Base-by-base conservation (phyloP, 2,888 invertebrate species). In the Drosophila demipolita region DNA sequence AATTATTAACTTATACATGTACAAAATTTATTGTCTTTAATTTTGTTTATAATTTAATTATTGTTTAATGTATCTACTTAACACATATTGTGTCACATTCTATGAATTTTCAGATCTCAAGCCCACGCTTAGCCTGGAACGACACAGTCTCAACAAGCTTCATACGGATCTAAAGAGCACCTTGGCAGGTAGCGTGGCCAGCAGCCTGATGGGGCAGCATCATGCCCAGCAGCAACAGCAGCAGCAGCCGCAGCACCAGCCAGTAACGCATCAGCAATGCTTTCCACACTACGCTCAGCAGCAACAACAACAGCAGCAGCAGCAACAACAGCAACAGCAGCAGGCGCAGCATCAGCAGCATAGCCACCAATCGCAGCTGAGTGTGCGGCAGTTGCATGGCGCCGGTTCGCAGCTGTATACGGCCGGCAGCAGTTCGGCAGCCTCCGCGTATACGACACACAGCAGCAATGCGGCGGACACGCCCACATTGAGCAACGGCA, bases 41-140 rank as follows among this genome's bases (percentile, higher is more conserved):
- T 20, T 45, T 20, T 45, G 12, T 7, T 45, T 20, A 20, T 45
- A 40, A n/a, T n/a, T 40, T 40, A n/a, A 9, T 40, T 40, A n/a
- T n/a, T 40, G 9, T n/a, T 9, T n/a, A 9, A 9, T n/a, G 8
- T n/a, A 7, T 45, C 20, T 7, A 1, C 2, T 45, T 45, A 45
- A 23, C 23, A 4, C 9, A 60, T 42, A 3, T 0, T 29, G 2
- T 11, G 23, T 35, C 17, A 11, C 3, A 38, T 32, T 50, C n/a
- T 35, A 9, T 20, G 5, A 7, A 9, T 9, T 67, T 73, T 15
- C 78, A 91, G 93, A 93, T 81, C 82, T 92, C 50, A 93, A 93
- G 78, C 91, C 93, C 8, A 88, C 92, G n/a, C 77, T 93, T 60
- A 92, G 93, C 3, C 66, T 92, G 60, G 92, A 93, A 54, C 91